Evolutionary conservation across 2,888 invertebrate species (phyloP), one percentile per base, ranked within the genome.

Genomic region (Aproaerema taeniolella): DNA sequence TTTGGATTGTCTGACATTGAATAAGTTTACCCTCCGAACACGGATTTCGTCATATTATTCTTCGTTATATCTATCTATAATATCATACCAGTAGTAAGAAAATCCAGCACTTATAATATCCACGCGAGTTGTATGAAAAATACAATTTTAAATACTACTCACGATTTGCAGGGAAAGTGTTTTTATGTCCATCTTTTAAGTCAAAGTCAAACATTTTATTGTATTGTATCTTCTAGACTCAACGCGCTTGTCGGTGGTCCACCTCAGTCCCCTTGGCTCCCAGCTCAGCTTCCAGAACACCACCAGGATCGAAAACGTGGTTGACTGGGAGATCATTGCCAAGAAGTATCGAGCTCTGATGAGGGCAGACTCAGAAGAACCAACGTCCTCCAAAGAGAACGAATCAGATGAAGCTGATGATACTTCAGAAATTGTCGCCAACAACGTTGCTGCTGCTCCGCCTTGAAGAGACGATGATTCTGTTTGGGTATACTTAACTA

Each of bases 311-410:
- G 96, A 96, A 68, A 95, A 93, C 61, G 95, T 96, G 5, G 94
- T 95, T 1, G 96, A 97, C 70, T 97, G 96, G 96, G 95, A 95
- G 60, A 88, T 92, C 2, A 96, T 96, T 42, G 93, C 96, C 13
- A 94, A 94, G 80, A 96, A 95, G 67, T 97, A 96, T 70, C 88
- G 95, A 12, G 92, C 93, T 0, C 82, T 96, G 7, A 87, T 70
- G 76, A 70, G 87, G 34, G 87, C 81, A 39, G 83, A 83, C 37
- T 68, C 85, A 0, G 86, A 85, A 1, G 86, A 86, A 36, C 61
- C 67, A 0, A 42, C 60, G 1, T 43, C 51, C 1, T 64, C 61
- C 1, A 81, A 76, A 26, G 86, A 85, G 11, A 74, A 61, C 25
- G 87, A 82, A 14, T 67, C 72, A 1, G 87, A 86, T 16, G 65